Conservation (phyloP, 2,797 vertebrate genomes). For the Streptopelia turtur region DNA sequence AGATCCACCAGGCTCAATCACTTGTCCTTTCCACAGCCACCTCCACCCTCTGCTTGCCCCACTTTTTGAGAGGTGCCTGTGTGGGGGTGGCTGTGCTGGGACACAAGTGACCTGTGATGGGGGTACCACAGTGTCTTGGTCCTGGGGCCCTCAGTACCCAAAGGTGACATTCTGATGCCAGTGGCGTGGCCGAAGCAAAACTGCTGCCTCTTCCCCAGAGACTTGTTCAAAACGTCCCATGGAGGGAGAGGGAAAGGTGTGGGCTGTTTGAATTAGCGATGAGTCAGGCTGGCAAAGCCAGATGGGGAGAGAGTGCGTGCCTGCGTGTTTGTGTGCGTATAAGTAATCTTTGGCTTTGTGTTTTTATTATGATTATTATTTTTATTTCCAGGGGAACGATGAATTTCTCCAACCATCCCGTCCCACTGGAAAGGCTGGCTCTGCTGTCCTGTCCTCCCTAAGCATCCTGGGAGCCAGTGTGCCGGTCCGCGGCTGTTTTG, state of each 20-base stretch:
- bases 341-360: slow-evolving; percentile 70
- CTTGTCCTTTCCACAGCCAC: slow-evolving; percentile 12
- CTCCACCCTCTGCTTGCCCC: slow-evolving; percentile 25
- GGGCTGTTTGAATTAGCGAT: slow-evolving; percentile 74
- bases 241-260: slow-evolving; percentile 67
- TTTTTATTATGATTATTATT: slow-evolving; percentile 76
- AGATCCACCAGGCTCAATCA: neutral
- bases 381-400: slow-evolving; percentile 72
- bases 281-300: slow-evolving; percentile 71
- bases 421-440: slow-evolving; percentile 74
- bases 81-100: neutral
- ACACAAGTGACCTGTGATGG: neutral
- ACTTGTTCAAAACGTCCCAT: slow-evolving; percentile 13
- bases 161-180: rapidly evolving
- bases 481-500: slow-evolving; percentile 44
- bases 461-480: slow-evolving; percentile 35
- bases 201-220: neutral
- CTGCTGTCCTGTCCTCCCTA: slow-evolving; percentile 56
- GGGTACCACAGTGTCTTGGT: neutral
- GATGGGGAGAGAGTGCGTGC: slow-evolving; percentile 65
- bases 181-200: neutral
- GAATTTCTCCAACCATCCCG: slow-evolving; percentile 70
- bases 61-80: neutral
- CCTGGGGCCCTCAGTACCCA: neutral
- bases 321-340: slow-evolving; percentile 62